Conservation (phyloP, 2,888 invertebrate genomes). For the Meiosimyza platycephala region DNA sequence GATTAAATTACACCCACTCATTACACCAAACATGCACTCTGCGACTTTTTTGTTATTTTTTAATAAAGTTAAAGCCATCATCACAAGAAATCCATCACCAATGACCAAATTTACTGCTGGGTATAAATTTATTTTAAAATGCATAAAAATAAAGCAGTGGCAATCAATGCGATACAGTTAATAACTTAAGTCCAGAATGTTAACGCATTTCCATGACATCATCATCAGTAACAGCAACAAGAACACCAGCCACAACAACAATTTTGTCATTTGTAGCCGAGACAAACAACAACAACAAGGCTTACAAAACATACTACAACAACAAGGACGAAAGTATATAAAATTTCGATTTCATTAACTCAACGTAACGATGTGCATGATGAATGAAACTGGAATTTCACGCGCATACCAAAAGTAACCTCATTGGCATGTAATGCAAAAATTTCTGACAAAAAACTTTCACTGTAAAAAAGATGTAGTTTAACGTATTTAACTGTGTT, state of each 20-base stretch:
- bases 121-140: neutral
- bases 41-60: too few species aligned
- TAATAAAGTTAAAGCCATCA: neutral
- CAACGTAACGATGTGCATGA: neutral
- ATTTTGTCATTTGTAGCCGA: neutral
- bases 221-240: slow-evolving; percentile 33
- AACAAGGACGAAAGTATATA: slow-evolving; percentile 3
- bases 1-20: too few species aligned
- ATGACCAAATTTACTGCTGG: neutral
- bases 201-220: slow-evolving; percentile 16
- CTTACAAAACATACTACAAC: neutral
- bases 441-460: too few species aligned
- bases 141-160: neutral
- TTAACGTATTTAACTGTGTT: too few species aligned
- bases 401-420: too few species aligned
- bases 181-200: slow-evolving; percentile 30
- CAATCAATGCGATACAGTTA: slow-evolving; percentile 34
- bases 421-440: too few species aligned
- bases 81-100: neutral
- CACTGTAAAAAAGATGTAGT: too few species aligned
- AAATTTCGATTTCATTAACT: slow-evolving; percentile 35
- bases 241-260: neutral
- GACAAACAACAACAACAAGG: neutral
- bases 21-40: too few species aligned
- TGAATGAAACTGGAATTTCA: too few species aligned